These are phyloP conservation scores for Herminia tarsipennalis DNA, from an alignment of 2,888 invertebrate genomes.

Conservation along the genomic window DNA sequence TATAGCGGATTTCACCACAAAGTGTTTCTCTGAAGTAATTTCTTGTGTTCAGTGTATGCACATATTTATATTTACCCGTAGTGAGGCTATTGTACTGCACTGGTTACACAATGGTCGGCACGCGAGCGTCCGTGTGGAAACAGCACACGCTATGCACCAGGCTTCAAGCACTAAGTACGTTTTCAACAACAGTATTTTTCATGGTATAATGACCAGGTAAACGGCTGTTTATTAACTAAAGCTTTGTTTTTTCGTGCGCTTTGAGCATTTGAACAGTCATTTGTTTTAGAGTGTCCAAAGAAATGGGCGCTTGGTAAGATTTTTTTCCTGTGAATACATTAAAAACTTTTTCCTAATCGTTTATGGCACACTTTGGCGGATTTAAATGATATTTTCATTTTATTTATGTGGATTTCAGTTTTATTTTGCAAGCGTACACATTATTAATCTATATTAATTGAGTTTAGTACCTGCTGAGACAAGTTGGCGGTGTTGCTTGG, in stretches of 20 bases:
- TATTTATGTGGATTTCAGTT: too few relatives aligned
- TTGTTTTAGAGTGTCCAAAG: not conserved
- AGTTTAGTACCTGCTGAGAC: too few relatives aligned
- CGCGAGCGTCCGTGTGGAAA: constrained; percentile 49
- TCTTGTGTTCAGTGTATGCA: constrained; percentile 23
- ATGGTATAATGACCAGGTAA: constrained; percentile 9
- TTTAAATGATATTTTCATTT: too few relatives aligned
- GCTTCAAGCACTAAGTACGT: constrained; percentile 5
- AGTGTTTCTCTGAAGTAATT: constrained; percentile 7
- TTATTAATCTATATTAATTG: too few relatives aligned
- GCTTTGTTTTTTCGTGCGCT: not conserved
- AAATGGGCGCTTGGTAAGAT: not conserved
- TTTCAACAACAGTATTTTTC: constrained; percentile 34
- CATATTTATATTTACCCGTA: constrained; percentile 20
- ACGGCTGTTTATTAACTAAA: not conserved
- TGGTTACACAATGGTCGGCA: constrained; percentile 55
- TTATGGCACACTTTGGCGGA: too few relatives aligned
- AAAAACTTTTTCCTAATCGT: too few relatives aligned
- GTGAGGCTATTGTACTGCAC: constrained; percentile 43
- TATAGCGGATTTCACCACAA: not conserved
- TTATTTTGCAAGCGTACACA: too few relatives aligned
- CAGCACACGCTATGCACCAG: constrained; percentile 15
- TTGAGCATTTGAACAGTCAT: not conserved
- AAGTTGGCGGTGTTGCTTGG: too few relatives aligned
- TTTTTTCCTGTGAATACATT: too few relatives aligned